A percentile compares a stretch with the other conserved stretches of the same genome.
These are phyloP conservation scores for Saimiri boliviensis DNA, from an alignment of 2,113 vertebrate species.

Conservation along the genomic window DNA sequence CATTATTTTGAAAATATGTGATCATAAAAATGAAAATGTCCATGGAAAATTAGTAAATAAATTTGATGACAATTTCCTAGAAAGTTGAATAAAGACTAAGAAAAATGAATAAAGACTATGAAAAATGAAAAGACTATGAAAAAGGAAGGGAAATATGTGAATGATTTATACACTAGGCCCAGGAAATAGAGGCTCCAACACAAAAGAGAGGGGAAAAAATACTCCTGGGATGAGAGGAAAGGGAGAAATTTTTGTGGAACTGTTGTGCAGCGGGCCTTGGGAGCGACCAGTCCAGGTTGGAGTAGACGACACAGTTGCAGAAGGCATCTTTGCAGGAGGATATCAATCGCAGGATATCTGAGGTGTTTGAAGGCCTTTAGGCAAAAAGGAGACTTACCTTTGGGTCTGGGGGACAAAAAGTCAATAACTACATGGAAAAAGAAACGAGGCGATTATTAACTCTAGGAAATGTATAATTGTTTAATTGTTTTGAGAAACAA, in stretches of 20 bases:
- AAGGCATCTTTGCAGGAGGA: not conserved
- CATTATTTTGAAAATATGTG: not conserved
- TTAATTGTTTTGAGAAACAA: not conserved
- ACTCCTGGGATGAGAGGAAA: no score
- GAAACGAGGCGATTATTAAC: not conserved
- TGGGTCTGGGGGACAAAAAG: not conserved
- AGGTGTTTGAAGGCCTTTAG: not conserved
- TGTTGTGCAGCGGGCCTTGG: rapidly evolving
- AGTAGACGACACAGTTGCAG: rapidly evolving
- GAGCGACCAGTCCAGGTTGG: no score
- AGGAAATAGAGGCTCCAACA: not conserved
- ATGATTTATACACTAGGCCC: no score
- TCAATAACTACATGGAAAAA: not conserved
- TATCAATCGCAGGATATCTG: no score
- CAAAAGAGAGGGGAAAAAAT: no score
- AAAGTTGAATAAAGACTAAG: not conserved
- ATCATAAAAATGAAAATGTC: not conserved
- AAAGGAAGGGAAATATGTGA: not conserved
- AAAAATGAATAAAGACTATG: not conserved
- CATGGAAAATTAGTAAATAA: not conserved
- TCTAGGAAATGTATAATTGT: not conserved
- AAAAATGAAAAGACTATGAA: no score
- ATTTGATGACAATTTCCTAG: not conserved
- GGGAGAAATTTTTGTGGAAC: no score
- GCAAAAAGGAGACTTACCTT: not conserved